Base-by-base conservation (phyloP, 2,888 invertebrate species). In the Gymnocheta viridis region DNA sequence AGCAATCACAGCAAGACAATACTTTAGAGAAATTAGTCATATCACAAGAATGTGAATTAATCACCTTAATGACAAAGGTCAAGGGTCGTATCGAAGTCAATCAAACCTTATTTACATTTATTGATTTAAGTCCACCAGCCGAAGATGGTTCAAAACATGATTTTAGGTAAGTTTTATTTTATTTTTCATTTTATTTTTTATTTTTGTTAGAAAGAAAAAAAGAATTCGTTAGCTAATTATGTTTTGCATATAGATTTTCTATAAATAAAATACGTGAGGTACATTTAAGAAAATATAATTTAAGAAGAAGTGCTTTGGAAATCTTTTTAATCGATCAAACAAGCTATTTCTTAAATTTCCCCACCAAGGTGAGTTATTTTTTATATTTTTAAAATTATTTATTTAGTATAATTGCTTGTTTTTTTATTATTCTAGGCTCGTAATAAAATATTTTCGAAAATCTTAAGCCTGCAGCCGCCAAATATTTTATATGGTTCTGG, bases 291-390 rank as follows among this genome's bases (percentile, higher is more conserved):
- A 92, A 94, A 79, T 94, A 94, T 90, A 95, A 95, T 89, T 90
- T 95, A 14, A 91, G 94, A 10, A 90, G 94, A 78, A 94, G 94
- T 88, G 95, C 94, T n/a, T 89, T 95, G 80, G 95, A 95, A 89
- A 92, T 95, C 87, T 95, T 95, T 89, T 90, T 95, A 10, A 91
- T 94, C 22, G 94, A 95, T 89, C 94, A 95, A 88, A 94, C 94
- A 0, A 95, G 94, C 87, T 94, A 94, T 87, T 94, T 95, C 89
- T 91, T 95, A 35, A 95, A 95, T 89, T 95, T 95, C 86, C 93
- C 93, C 56, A 93, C 93, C 47, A 94, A 94, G 92, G 94, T 94
- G n/a, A 56, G 86, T 44, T 24, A 9, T 60, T 12, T 9, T 67
- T 54, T 4, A 10, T 24, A 3, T 0, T 58, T 29, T 32, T 19